Base-by-base conservation (phyloP, 2,113 vertebrate genomes). In the Charina bottae region DNA sequence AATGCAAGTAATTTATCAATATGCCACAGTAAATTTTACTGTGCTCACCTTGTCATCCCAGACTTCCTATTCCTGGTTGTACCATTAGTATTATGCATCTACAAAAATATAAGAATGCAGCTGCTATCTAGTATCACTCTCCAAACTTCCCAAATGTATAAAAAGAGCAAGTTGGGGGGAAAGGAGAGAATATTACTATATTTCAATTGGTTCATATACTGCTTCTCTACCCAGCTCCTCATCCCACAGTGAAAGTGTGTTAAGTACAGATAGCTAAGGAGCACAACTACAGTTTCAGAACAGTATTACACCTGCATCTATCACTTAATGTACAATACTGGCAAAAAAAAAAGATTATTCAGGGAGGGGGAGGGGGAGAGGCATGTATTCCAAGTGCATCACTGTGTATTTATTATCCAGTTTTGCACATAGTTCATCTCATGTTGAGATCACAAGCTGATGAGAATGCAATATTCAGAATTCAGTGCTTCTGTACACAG, bases 401-500 rank as follows among this genome's bases (percentile, higher is more conserved):
- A 78, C 72, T 78, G 72, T 78, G 72, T 42, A 78, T 78, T 78
- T 78, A 78, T 78, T 42, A 78, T 78, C 72, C 72, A 42, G 72
- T 78, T 78, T 42, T 78, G 33, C 17, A 78, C 33, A 78, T 42
- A 78, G 33, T 78, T 78, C 72, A 78, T 78, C 72, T 78, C 72
- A 42, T 78, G 72, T 78, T 78, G 33, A 78, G 72, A 78, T 78
- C 72, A 78, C 19, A 78, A 78, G 72, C 72, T 78, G 72, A 78
- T 78, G 72, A 78, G 37, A 78, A 78, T 78, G 72, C 72, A 78
- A 78, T 78, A 78, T 78, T 78, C 72, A 78, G 33, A 78, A 78
- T 78, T 78, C 72, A 78, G 72, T 78, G 55, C 86, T 59, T 87
- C 86, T 42, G 86, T 24, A 87, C 33, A 60, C 8, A 87, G 19